Evolutionary conservation across 2,888 invertebrate genomes (phyloP), one percentile per base, ranked within the genome.

Genomic region (Cybosia mesomella): DNA sequence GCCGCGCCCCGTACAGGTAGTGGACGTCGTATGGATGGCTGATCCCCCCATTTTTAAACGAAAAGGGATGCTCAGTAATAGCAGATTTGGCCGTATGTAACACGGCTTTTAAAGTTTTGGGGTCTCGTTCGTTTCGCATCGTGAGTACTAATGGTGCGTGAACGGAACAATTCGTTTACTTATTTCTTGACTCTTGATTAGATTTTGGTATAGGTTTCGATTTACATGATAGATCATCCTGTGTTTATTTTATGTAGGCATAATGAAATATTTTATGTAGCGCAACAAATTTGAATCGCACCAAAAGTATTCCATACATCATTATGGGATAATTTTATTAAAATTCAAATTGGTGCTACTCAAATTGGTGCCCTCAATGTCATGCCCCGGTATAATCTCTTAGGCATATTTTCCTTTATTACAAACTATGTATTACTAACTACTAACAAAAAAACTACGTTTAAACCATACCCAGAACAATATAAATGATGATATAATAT

Each of bases 141-240:
- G 91, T 93, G 89, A 86, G 85, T 81, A 73, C 89, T 90, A 94
- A 92, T 94, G 91, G 85, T 87, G 91, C 93, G 85, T 91, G 83
- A 91, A 92, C 85, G 73, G 77, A 90, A 87, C 82, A 81, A 88
- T 85, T 85, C 85, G 85, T 88, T 88, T 83, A 86, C 83, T 85
- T 83, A 77, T 78, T 79, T 75, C n/a, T n/a, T n/a, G n/a, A n/a
- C n/a, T 76, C 82, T 65, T 72, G 49, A n/a, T 28, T 69, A 21
- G 57, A 74, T 73, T 81, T 81, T 68, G 28, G 60, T 10, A 43
- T 53, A 28, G 3, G 3, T 66, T 64, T 72, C 62, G 28, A 65
- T 65, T 59, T 28, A 24, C 4, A 49, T 49, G 49, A 54, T 54
- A 22, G 32, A 13, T 34, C 7, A 15, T 59, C 7, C 32, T 5